These are phyloP conservation scores for Hermaeophaga mercurialis DNA, from an alignment of 2,888 invertebrate species.

Conservation along the genomic window DNA sequence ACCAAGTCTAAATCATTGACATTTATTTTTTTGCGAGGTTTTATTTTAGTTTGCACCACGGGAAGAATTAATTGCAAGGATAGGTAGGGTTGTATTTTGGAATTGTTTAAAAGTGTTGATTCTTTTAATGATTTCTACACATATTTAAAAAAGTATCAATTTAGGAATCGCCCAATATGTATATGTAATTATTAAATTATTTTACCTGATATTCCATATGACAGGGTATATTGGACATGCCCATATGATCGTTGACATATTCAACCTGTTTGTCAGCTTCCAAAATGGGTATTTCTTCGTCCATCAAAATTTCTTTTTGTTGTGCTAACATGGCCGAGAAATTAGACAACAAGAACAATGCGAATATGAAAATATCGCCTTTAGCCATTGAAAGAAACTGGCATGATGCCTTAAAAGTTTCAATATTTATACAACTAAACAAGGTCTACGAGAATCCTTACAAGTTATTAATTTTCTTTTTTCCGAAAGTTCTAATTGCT, in stretches of 20 bases:
- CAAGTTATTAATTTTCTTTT: not conserved
- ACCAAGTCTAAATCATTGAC: too few species aligned
- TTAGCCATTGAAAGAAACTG: conserved; percentile 26
- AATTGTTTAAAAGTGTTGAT: too few species aligned
- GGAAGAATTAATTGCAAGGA: too few species aligned
- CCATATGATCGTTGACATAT: conserved; percentile 28
- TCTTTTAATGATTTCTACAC: too few species aligned
- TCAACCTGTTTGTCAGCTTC: conserved; percentile 37
- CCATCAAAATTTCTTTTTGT: conserved; percentile 44
- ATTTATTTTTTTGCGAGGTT: too few species aligned
- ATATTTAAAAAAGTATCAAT: too few species aligned
- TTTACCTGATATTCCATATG: conserved; percentile 40
- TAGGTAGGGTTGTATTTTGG: too few species aligned
- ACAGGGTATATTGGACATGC: conserved; percentile 34
- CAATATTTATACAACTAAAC: conserved; percentile 3
- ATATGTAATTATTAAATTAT: too few species aligned
- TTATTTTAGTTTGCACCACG: too few species aligned
- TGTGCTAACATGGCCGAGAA: conserved; percentile 30
- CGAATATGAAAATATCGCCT: conserved; percentile 10
- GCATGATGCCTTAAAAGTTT: conserved; percentile 1
- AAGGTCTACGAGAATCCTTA: conserved; percentile 6
- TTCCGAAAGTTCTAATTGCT: not conserved
- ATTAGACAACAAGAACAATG: conserved; percentile 13
- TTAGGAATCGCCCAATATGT: too few species aligned
- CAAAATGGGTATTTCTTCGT: conserved; percentile 44